Percentiles rank a stretch among this genome's conserved stretches.
Evolutionary conservation across 2,888 invertebrate genomes (phyloP).

Genomic region (Lithophane leautieri): DNA sequence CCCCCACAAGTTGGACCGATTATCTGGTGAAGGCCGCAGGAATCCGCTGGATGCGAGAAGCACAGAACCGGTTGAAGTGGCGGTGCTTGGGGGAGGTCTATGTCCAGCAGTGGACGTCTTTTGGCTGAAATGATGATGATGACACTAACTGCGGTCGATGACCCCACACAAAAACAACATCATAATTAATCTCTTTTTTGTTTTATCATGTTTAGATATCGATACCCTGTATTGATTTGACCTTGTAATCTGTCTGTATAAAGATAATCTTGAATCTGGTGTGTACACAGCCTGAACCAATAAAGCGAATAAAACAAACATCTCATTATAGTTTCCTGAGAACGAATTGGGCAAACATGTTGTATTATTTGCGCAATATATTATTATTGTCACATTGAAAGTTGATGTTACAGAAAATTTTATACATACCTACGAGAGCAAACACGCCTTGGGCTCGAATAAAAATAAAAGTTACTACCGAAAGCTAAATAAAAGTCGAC

Average conservation of each 20-base stretch:
- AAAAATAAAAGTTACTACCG: conserved; percentile 41
- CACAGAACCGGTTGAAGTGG: no score
- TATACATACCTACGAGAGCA: conserved; percentile 25
- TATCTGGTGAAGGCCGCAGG: no score
- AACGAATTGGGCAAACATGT: conserved; percentile 7
- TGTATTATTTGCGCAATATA: conserved; percentile 37
- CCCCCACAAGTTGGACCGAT: no score
- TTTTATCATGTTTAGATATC: no score
- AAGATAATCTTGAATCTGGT: background rate
- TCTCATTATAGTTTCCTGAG: background rate
- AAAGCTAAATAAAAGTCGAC: conserved; percentile 33
- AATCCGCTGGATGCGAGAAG: no score
- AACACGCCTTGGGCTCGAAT: conserved; percentile 25
- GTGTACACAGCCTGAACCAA: background rate
- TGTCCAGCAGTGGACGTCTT: no score
- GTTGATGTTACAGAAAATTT: conserved; percentile 50
- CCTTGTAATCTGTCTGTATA: background rate
- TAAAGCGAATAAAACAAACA: conserved; percentile 6
- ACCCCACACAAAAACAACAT: no score
- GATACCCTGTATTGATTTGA: no score
- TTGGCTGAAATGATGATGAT: no score
- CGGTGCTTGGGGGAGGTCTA: no score
- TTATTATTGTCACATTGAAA: conserved; percentile 39
- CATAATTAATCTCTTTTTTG: no score
- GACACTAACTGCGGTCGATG: no score